Evolutionary conservation across 2,113 vertebrate genomes (phyloP).

Genomic region (Cyprinodon tularosa): DNA sequence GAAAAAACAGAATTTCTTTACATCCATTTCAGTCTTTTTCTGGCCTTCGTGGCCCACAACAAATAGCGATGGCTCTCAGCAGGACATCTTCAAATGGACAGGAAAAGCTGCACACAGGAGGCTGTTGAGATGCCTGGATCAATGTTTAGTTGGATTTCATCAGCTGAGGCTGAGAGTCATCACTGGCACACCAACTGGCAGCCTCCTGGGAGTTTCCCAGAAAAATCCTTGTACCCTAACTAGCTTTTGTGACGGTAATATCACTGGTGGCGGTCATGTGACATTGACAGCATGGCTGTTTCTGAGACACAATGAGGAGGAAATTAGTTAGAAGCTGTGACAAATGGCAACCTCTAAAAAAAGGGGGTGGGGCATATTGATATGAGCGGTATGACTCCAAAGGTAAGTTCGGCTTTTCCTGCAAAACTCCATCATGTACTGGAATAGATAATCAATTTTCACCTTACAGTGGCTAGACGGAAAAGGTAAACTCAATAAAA

Average conservation of each 20-base stretch:
- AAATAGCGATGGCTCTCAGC: conserved; percentile 37
- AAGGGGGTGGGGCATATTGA: neutral
- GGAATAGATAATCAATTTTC: neutral
- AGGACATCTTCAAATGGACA: conserved; percentile 4
- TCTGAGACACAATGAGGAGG: conserved; percentile 15
- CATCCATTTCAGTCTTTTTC: conserved; percentile 38
- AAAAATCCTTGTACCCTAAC: conserved; percentile 2
- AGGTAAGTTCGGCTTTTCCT: neutral
- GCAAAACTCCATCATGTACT: neutral
- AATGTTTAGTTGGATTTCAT: conserved; percentile 13
- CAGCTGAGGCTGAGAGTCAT: conserved; percentile 1
- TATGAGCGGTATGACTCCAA: neutral
- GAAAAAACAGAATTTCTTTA: conserved; percentile 4
- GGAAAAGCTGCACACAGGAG: neutral
- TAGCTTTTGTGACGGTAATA: neutral
- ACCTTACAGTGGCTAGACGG: neutral
- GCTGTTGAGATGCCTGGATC: neutral
- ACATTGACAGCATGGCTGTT: neutral
- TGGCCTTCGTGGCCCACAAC: conserved; percentile 25
- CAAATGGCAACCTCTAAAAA: neutral
- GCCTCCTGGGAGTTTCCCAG: conserved; percentile 15
- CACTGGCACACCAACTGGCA: conserved; percentile 7
- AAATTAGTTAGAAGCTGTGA: neutral
- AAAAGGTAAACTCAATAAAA: neutral
- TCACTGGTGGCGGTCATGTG: neutral